Evolutionary conservation across 2,113 vertebrate genomes (phyloP).

Genomic region (Pundamilia nyererei): DNA sequence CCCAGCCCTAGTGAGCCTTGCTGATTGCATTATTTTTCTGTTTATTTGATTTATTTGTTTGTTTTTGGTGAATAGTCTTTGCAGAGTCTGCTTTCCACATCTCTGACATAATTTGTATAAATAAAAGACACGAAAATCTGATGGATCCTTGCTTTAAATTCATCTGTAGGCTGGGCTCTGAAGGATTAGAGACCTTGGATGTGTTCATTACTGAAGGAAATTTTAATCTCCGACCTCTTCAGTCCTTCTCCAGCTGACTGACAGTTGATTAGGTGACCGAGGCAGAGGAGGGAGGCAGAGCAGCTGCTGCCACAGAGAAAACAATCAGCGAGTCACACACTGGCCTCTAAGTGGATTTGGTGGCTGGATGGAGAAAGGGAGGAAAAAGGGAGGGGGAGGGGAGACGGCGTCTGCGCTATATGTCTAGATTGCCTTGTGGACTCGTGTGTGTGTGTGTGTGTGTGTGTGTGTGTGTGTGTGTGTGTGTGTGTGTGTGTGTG

Average conservation of each 20-base stretch:
- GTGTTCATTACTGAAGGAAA: not conserved
- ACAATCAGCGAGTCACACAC: constrained; percentile 42
- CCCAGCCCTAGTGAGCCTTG: not conserved
- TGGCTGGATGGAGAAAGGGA: constrained; percentile 23
- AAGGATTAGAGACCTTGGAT: not conserved
- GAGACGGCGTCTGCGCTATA: constrained; percentile 2
- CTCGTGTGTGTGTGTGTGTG: not conserved
- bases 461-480: not conserved
- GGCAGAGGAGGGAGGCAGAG: constrained; percentile 15
- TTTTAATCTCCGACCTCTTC: constrained; percentile 15
- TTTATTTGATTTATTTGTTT: not conserved
- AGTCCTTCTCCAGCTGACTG: constrained; percentile 8
- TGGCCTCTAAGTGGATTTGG: constrained; percentile 61
- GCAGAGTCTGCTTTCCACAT: not conserved
- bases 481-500: constrained; percentile 5
- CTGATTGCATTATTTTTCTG: not conserved
- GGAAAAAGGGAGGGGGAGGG: constrained; percentile 9
- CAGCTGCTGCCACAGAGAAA: constrained; percentile 52
- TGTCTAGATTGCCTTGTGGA: constrained; percentile 24
- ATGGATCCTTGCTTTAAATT: not conserved
- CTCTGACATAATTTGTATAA: not conserved
- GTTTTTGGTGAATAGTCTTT: not conserved
- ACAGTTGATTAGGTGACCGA: constrained; percentile 49
- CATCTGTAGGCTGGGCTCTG: not conserved
- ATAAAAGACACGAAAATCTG: not conserved